A percentile compares a stretch with the other conserved stretches of the same genome.
Evolutionary conservation across 2,888 invertebrate species (phyloP).

Genomic region (Steromphala cineraria): DNA sequence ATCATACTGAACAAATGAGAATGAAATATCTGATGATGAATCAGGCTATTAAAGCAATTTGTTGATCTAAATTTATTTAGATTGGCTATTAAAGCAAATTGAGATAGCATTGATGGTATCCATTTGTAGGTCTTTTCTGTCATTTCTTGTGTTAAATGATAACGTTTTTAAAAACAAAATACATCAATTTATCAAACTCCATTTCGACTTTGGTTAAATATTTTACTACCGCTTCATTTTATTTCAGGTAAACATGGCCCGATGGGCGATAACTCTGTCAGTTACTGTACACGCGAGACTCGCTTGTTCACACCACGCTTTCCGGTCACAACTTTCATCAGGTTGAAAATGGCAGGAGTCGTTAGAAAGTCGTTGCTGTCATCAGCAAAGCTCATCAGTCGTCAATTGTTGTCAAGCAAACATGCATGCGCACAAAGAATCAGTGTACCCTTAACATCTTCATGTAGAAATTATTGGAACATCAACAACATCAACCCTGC

Average conservation of each 20-base stretch:
- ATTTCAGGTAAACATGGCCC: background rate
- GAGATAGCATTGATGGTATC: too few species aligned
- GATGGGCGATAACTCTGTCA: background rate
- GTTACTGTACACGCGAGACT: background rate
- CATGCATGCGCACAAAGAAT: background rate
- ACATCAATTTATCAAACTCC: too few species aligned
- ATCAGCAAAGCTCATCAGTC: background rate
- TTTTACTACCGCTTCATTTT: background rate
- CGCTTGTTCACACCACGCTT: conserved; percentile 4
- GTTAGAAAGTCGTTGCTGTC: background rate
- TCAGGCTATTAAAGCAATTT: too few species aligned
- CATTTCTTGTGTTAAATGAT: too few species aligned
- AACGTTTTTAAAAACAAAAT: too few species aligned
- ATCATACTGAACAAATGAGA: too few species aligned
- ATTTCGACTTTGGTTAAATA: background rate
- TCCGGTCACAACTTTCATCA: background rate
- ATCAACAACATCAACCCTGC: background rate
- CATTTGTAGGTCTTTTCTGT: too few species aligned
- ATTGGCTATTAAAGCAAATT: too few species aligned
- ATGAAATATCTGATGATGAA: too few species aligned
- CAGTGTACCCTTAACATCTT: background rate
- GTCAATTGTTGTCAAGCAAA: background rate
- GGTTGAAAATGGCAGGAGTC: background rate
- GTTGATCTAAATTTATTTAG: too few species aligned
- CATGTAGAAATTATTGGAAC: background rate